phyloP scores from a whole-genome alignment of 2,113 vertebrate genomes.

The Bubalus kerabau region DNA sequence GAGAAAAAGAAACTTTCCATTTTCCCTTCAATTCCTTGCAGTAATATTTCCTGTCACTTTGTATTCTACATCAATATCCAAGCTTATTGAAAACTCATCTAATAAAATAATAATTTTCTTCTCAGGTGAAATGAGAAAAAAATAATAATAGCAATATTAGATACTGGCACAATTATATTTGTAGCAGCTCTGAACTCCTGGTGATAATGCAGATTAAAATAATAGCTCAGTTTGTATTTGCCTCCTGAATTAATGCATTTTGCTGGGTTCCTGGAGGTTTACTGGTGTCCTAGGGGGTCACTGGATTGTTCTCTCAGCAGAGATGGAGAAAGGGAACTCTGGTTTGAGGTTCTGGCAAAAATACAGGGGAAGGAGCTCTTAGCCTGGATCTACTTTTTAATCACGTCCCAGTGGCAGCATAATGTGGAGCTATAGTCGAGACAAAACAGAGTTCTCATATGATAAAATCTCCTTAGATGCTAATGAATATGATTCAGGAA shows the following conservation, averaged over 20 bases:
- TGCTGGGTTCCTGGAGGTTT: neutral
- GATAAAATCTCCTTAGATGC: fast-evolving
- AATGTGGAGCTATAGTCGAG: too few species aligned
- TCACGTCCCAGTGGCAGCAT: neutral
- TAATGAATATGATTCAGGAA: neutral
- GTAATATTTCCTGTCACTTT: neutral
- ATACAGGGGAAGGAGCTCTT: too few species aligned
- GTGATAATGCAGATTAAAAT: neutral
- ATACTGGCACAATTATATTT: neutral
- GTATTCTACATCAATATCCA: neutral
- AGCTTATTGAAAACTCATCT: neutral
- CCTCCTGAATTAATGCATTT: neutral
- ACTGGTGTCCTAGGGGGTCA: neutral
- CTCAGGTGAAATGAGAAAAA: neutral
- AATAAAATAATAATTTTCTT: neutral
- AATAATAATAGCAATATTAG: neutral
- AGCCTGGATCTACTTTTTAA: neutral
- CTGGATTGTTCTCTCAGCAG: neutral
- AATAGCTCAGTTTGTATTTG: neutral
- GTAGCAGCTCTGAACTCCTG: neutral
- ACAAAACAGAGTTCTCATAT: neutral
- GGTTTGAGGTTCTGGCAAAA: neutral
- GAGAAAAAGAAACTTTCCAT: neutral
- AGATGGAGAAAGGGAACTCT: neutral
- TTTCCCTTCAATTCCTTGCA: neutral